Evolutionary conservation across 2,113 vertebrate genomes (phyloP), one percentile per base, ranked within the genome.

Genomic region (Rhipidura dahli): DNA sequence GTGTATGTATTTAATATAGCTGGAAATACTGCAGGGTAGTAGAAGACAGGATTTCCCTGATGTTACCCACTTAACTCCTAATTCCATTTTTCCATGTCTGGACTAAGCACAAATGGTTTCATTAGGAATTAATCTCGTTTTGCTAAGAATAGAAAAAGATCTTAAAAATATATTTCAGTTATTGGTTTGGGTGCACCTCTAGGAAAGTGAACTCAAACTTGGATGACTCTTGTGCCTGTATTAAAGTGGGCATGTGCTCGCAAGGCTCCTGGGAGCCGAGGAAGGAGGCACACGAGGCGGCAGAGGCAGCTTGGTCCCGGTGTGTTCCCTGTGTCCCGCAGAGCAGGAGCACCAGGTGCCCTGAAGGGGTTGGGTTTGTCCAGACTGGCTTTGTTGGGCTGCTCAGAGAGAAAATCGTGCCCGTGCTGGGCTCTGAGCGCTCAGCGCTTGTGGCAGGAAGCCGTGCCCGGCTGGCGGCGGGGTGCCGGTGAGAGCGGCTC

Each of bases 171-270:
- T 0, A 5, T 3, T 44, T 40, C 8, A 2, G 1, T 53, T 39
- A 20, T 3, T 56, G 83, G 42, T 69, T 79, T 23, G 68, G 26
- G n/a, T 5, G 22, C 65, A 6, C 20, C 3, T 59, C 1, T 35
- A 19, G 51, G 27, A 21, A 54, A 59, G 10, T 1, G 79, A 60
- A 8, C 15, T 28, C 40, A 18, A 2, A 12, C 22, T 24, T 4
- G 31, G 7, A 2, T 0, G 73, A 0, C 30, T 56, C 1, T 2
- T 13, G 3, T 6, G 22, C 30, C 45, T 2, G 0, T 2, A 8
- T 17, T 2, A 3, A 16, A 15, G 2, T 0, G 10, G 30, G 7
- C 15, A 1, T 4, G 22, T 1, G 15, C 28, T 33, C 30, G n/a
- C 39, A 3, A 2, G 33, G 17, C 56, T 51, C 1, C 4, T 4